Evolutionary conservation across 2,888 invertebrate species (phyloP), one percentile per base, ranked within the genome.

Genomic region (Lasius fuliginosus): DNA sequence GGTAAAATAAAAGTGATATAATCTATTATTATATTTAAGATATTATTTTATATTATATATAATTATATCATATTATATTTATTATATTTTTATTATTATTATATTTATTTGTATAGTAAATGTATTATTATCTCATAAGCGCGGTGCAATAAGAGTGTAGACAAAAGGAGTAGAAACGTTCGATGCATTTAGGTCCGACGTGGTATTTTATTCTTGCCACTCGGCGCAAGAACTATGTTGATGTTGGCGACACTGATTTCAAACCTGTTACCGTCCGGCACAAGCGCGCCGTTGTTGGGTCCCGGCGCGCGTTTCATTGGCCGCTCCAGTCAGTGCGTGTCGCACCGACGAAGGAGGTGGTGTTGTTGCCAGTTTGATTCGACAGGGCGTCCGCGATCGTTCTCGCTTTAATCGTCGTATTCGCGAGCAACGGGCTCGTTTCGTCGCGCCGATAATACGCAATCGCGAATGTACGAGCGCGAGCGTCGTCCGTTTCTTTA

Each of bases 401-500:
- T 27, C 23, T 30, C 30, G 11, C 9, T 18, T 53, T 18, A 23
- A 23, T 60, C 40, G 30, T 23, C 42, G 42, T 36, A 62, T 15
- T 23, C 74, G 62, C 46, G 53, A 53, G 30, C 40, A 53, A n/a
- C 49, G 15, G 15, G 8, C 40, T n/a, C 64, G 64, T 11, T 30
- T 2, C n/a, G 15, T 15, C 30, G 30, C 30, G 56, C 33, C 33
- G 23, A 40, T 46, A 46, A 49, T 58, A 58, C 42, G 27, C 5
- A 36, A 6, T 3, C 18, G 27, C 68, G 68, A 60, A 42, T 89
- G 90, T 85, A 62, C 76, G 73, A 68, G 67, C 85, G 56, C 42
- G 69, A 86, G 88, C 77, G 87, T 82, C 85, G 36, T 82, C 86
- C 23, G 23, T 23, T 23, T 23, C 23, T 23, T 23, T 23, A 23